Evolutionary conservation across 2,113 vertebrate genomes (phyloP).

Genomic region (Dermatemys mawii): DNA sequence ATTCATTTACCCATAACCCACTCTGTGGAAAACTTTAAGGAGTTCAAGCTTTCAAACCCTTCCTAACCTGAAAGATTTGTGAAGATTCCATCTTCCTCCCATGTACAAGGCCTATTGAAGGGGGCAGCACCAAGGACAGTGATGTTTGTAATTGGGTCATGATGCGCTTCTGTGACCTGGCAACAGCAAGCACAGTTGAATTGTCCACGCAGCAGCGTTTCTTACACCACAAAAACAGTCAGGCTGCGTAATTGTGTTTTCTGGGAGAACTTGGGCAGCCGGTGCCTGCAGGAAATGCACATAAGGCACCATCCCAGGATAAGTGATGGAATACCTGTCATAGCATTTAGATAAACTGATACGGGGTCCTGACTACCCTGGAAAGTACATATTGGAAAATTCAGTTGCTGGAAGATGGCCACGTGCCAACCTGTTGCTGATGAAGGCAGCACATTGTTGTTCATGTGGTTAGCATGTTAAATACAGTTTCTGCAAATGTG

Average conservation of each 20-base stretch:
- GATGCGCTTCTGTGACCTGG: background rate
- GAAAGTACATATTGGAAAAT: background rate
- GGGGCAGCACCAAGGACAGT: background rate
- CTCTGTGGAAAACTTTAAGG: background rate
- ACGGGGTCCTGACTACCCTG: background rate
- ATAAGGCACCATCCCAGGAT: rapidly evolving
- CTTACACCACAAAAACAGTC: background rate
- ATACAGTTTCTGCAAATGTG: background rate
- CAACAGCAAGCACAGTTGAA: background rate
- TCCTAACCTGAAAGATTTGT: background rate
- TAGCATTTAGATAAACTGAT: background rate
- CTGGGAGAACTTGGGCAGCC: background rate
- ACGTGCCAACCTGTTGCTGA: background rate
- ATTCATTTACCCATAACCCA: background rate
- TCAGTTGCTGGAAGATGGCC: background rate
- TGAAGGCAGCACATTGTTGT: background rate
- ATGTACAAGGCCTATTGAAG: background rate
- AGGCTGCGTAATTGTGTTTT: background rate
- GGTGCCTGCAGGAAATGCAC: background rate
- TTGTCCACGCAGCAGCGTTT: rapidly evolving
- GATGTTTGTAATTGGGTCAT: background rate
- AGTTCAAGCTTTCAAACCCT: background rate
- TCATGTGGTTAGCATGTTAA: background rate
- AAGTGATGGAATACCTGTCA: background rate
- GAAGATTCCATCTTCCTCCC: background rate